These are phyloP conservation scores for Sialia sialis DNA, from an alignment of 2,113 vertebrate genomes.

Conservation along the genomic window DNA sequence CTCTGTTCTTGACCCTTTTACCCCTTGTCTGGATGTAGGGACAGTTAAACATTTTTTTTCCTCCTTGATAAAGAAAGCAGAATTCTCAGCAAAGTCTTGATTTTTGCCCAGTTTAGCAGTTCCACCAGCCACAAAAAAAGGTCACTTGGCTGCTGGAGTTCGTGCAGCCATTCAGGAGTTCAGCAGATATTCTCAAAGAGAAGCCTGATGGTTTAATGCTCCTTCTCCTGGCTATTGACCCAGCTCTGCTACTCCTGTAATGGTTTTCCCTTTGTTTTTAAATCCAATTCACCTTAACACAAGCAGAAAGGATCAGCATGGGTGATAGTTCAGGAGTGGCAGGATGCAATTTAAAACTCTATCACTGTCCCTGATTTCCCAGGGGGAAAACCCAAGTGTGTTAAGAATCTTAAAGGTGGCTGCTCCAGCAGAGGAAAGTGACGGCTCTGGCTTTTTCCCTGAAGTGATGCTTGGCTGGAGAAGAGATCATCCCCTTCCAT, in stretches of 20 bases:
- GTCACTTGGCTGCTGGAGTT: background rate
- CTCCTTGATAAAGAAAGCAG: background rate
- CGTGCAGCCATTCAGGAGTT: background rate
- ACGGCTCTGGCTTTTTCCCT: background rate
- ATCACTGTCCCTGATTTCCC: conserved; percentile 25
- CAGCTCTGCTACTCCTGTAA: background rate
- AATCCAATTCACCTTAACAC: background rate
- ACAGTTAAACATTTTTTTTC: background rate
- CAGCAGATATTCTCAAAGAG: background rate
- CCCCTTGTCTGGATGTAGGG: background rate
- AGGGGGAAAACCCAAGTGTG: background rate
- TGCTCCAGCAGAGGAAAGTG: background rate
- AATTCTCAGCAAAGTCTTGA: background rate
- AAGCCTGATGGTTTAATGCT: background rate
- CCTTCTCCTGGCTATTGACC: background rate
- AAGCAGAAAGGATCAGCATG: background rate
- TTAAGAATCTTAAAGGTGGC: background rate
- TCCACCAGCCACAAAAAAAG: background rate
- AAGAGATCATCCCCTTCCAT: background rate
- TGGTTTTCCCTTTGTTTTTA: background rate
- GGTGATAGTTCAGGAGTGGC: background rate
- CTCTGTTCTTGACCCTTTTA: background rate
- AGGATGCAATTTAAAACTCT: background rate
- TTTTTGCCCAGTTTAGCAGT: background rate
- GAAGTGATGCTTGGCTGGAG: background rate